Evolutionary conservation across 2,797 vertebrate genomes (phyloP).

Genomic region (Trachurus trachurus): DNA sequence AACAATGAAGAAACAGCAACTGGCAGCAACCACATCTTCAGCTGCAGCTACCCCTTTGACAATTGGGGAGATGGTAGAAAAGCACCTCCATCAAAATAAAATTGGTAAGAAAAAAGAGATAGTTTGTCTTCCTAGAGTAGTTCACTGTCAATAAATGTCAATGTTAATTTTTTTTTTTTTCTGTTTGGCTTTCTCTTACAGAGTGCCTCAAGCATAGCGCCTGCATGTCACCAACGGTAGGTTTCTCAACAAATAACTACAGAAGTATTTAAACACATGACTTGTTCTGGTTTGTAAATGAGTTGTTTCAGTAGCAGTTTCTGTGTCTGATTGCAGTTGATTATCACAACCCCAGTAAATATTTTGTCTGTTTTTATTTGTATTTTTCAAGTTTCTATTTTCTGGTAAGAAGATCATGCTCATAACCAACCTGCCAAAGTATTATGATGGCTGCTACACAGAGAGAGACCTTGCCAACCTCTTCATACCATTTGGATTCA

Average conservation of each 20-base stretch:
- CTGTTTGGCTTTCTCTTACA: constrained; percentile 2
- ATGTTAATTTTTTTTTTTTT: too few species aligned
- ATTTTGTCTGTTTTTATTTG: not conserved
- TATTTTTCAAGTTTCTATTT: not conserved
- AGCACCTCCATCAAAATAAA: fast-evolving
- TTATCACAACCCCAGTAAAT: not conserved
- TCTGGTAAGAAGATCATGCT: not conserved
- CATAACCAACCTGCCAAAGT: constrained; percentile 48
- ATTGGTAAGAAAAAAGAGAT: constrained; percentile 38
- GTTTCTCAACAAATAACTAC: constrained; percentile 8
- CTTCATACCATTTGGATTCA: constrained; percentile 48
- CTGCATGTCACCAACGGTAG: constrained; percentile 20
- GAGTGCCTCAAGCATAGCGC: not conserved
- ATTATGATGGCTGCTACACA: not conserved
- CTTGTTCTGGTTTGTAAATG: not conserved
- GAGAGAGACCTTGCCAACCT: constrained; percentile 37
- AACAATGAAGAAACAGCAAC: not conserved
- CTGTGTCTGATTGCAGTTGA: too few species aligned
- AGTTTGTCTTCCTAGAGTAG: not conserved
- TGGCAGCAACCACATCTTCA: fast-evolving
- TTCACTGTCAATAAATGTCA: not conserved
- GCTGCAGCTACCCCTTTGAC: not conserved
- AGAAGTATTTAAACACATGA: too few species aligned
- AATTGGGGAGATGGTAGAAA: constrained; percentile 24
- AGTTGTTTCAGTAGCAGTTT: not conserved